Base-by-base conservation (phyloP, 2,113 vertebrate species). In the Caretta caretta region DNA sequence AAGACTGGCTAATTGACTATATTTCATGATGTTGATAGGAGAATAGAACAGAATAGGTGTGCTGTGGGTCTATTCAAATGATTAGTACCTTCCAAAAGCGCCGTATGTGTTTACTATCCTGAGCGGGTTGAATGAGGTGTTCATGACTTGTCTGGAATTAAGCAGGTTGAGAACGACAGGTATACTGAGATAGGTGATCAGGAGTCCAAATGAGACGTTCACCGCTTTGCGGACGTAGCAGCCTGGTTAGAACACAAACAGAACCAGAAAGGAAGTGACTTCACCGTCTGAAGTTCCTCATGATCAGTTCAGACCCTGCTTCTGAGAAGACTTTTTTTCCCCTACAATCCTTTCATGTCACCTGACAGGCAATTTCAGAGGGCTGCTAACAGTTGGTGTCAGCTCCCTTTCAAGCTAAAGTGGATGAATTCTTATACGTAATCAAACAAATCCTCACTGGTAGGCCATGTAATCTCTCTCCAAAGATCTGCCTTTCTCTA, bases 21-120 rank as follows among this genome's bases (percentile, higher is more conserved):
- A 76, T 25, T 75, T 24, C 72, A 76, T 46, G 72, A 22, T 7
- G 20, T 46, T 29, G 50, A 29, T 12, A 59, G 24, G 27, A 56
- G 75, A 88, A 48, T 24, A 80, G 51, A n/a, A 20, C 35, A 25
- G 54, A 62, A 6, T 22, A 57, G 4, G 49, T 0, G 19, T 29
- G 29, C 12, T 42, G 4, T 5, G 20, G 42, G 24, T 19, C 38
- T 20, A 48, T 1, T 2, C 3, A 25, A 29, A 13, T 0, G 5
- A 25, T 0, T 12, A 8, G 0, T 98, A 99, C 99, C 99, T 99
- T 82, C 99, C 99, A 0, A 99, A 99, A 65, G 99, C 99, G 35
- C 99, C 99, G 0, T 99, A 99, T 4, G 99, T 99, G 98, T 99
- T 99, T 97, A 99, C 99, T 2, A 99, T 99, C 35, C 99, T 93